These are phyloP conservation scores for Isichthys henryi DNA, from an alignment of 2,113 vertebrate genomes.

Conservation along the genomic window DNA sequence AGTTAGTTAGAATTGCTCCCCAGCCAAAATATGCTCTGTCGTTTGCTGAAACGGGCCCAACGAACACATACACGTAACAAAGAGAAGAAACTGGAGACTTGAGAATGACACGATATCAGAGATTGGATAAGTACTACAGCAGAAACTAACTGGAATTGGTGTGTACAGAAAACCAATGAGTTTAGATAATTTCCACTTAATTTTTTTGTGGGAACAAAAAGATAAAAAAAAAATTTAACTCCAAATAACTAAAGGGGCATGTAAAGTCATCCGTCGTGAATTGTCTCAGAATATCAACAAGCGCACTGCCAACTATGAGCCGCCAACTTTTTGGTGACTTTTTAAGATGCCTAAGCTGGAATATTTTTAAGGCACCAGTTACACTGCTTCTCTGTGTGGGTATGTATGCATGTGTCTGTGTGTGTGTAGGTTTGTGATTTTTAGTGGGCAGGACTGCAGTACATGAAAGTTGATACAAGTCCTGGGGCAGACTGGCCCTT, in stretches of 20 bases:
- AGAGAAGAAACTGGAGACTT: background rate
- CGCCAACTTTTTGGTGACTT: background rate
- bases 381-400: background rate
- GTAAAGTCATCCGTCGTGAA: background rate
- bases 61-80: background rate
- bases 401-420: no score
- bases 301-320: background rate
- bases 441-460: background rate
- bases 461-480: background rate
- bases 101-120: background rate
- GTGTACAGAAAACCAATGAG: background rate
- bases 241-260: background rate
- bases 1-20: background rate
- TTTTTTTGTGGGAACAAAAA: background rate
- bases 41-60: background rate
- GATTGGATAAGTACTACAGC: background rate
- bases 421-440: background rate
- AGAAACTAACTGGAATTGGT: background rate
- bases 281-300: background rate
- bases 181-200: background rate
- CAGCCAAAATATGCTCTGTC: background rate
- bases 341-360: background rate
- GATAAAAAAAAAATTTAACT: background rate
- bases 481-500: background rate
- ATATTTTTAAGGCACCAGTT: background rate